Percentiles rank a stretch among this genome's conserved stretches.
These are phyloP conservation scores for Trematocara unimaculatum DNA, from an alignment of 2,113 vertebrate genomes.

Conservation along the genomic window DNA sequence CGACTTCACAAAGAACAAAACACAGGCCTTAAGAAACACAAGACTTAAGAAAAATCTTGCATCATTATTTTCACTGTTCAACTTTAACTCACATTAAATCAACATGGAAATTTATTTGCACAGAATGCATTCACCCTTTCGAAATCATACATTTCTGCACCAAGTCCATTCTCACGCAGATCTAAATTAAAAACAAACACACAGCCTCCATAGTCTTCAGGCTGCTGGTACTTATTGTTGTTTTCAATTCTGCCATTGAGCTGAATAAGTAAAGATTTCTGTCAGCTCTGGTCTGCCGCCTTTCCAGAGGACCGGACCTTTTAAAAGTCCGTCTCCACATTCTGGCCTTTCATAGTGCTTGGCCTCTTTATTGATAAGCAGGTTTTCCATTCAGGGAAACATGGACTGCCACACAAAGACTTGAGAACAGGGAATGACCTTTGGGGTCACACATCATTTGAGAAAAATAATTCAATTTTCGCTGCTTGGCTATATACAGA, in stretches of 20 bases:
- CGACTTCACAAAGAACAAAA: not conserved
- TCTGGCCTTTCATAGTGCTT: slow-evolving; percentile 40
- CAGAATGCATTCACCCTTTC: not conserved
- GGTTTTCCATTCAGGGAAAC: slow-evolving; percentile 53
- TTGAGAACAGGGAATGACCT: slow-evolving; percentile 54
- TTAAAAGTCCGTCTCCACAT: slow-evolving; percentile 32
- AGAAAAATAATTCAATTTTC: slow-evolving; percentile 53
- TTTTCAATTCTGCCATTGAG: not conserved
- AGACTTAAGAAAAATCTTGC: not conserved
- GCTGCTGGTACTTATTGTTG: slow-evolving; percentile 3
- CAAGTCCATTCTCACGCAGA: not conserved
- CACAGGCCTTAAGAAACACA: not conserved
- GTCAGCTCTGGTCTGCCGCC: not conserved
- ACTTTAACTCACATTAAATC: not conserved
- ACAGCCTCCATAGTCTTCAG: not conserved
- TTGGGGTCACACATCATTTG: slow-evolving; percentile 43
- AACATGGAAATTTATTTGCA: not conserved
- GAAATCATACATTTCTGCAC: not conserved
- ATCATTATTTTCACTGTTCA: not conserved
- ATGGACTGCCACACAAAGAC: slow-evolving; percentile 42
- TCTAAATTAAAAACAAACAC: not conserved
- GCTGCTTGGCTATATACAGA: slow-evolving; percentile 16
- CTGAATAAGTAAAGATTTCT: not conserved
- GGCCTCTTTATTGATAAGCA: slow-evolving; percentile 61
- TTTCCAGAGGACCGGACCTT: slow-evolving; percentile 14